Evolutionary conservation across 2,888 invertebrate genomes (phyloP).

Genomic region (Aplocera efformata): DNA sequence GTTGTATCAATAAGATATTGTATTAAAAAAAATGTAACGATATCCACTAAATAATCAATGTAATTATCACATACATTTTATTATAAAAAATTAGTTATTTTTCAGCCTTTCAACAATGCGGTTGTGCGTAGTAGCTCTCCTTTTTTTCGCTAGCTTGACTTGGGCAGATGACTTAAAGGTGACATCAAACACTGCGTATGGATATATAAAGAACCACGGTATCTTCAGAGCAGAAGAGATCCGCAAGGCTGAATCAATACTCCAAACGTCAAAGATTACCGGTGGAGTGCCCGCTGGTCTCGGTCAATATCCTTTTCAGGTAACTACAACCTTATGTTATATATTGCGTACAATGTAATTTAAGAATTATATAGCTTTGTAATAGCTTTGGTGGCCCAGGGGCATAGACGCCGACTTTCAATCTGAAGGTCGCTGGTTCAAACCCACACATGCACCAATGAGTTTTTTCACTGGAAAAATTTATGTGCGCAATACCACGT

Average conservation of each 20-base stretch:
- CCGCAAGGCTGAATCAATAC: constrained; percentile 35
- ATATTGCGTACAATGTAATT: too few relatives aligned
- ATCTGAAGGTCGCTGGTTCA: too few relatives aligned
- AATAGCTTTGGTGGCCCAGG: too few relatives aligned
- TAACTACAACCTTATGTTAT: constrained; percentile 18
- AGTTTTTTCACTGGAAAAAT: too few relatives aligned
- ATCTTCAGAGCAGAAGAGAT: constrained; percentile 46
- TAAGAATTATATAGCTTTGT: too few relatives aligned
- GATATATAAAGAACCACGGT: constrained; percentile 44
- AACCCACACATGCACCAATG: too few relatives aligned
- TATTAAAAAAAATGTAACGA: too few relatives aligned
- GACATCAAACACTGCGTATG: constrained; percentile 33
- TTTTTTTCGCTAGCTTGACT: constrained; percentile 31
- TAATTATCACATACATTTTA: too few relatives aligned
- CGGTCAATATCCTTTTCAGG: constrained; percentile 47
- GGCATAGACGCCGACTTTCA: too few relatives aligned
- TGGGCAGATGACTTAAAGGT: constrained; percentile 27
- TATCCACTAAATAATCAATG: too few relatives aligned
- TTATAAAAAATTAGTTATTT: constrained; percentile 10
- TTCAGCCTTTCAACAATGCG: constrained; percentile 23
- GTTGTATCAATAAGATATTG: too few relatives aligned
- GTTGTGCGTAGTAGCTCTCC: constrained; percentile 24
- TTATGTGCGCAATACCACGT: too few relatives aligned
- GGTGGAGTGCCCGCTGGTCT: constrained; percentile 40
- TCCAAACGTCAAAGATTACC: constrained; percentile 35